Percentiles rank a stretch among this genome's conserved stretches.
Conservation (phyloP, 1,140 invertebrate genomes). For the Lepidotrigona ventralis region DNA sequence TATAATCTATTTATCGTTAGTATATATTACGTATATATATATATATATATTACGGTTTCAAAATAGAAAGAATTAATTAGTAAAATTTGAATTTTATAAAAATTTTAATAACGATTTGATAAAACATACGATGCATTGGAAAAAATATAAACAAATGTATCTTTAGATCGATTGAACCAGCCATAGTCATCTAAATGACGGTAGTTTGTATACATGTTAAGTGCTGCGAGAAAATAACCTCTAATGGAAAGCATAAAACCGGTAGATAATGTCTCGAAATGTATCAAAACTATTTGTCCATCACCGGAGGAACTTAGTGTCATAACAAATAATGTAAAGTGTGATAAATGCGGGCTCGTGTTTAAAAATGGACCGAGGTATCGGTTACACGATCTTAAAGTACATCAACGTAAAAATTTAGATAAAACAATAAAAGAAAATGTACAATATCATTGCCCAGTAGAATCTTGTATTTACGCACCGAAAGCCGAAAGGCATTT, state of each 20-base stretch:
- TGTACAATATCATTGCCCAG: constrained; percentile 76
- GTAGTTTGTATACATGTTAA: constrained; percentile 10
- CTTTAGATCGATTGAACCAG: constrained; percentile 2
- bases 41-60: too few species aligned
- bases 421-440: constrained; percentile 70
- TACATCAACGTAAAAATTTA: constrained; percentile 73
- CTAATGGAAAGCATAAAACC: constrained; percentile 34
- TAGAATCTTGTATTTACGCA: constrained; percentile 75
- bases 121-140: not conserved
- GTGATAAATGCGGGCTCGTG: constrained; percentile 71
- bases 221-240: constrained; percentile 28
- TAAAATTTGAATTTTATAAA: not conserved
- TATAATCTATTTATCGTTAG: not conserved
- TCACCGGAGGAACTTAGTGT: constrained; percentile 73
- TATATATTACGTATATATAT: too few species aligned
- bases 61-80: not conserved
- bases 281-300: constrained; percentile 72
- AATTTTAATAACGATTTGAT: not conserved
- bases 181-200: not conserved
- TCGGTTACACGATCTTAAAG: constrained; percentile 75
- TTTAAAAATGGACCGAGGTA: constrained; percentile 74
- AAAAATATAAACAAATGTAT: not conserved
- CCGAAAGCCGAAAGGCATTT: constrained; percentile 73
- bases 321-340: constrained; percentile 75
- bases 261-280: not conserved